Percentiles rank a stretch among this genome's conserved stretches.
Conservation (phyloP, 2,113 vertebrate genomes). For the Prionailurus viverrinus region DNA sequence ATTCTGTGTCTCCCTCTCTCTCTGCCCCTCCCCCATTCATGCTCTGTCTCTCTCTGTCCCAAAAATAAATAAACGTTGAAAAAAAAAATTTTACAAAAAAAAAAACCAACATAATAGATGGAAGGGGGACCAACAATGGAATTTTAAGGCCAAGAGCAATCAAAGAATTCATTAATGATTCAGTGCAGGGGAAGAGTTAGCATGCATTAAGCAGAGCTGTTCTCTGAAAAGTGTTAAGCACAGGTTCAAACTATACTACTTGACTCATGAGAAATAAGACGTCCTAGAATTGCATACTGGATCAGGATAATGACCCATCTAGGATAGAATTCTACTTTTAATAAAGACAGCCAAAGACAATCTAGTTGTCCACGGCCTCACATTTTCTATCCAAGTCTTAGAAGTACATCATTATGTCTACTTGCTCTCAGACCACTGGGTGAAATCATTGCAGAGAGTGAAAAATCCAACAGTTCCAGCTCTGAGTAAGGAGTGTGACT, state of each 20-base stretch:
- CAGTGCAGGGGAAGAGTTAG: rapidly evolving
- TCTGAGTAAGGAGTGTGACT: neutral
- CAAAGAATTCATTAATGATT: neutral
- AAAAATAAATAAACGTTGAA: too few relatives aligned
- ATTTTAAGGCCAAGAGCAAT: neutral
- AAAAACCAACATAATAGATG: neutral
- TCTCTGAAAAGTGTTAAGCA: neutral
- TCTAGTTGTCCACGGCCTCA: neutral
- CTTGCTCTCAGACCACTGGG: neutral
- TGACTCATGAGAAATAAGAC: neutral
- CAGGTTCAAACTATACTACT: neutral
- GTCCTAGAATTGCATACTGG: neutral
- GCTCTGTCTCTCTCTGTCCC: too few relatives aligned
- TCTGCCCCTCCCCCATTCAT: too few relatives aligned
- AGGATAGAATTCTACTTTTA: neutral
- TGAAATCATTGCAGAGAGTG: neutral
- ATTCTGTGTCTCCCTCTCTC: too few relatives aligned
- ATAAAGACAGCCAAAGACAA: neutral
- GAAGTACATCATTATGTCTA: neutral
- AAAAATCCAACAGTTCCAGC: neutral
- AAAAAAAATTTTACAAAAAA: too few relatives aligned
- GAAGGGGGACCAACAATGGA: neutral
- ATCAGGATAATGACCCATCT: neutral
- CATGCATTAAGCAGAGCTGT: rapidly evolving
- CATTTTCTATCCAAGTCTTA: neutral